A percentile compares a stretch with the other conserved stretches of the same genome.
Evolutionary conservation across 2,888 invertebrate species (phyloP).

Genomic region (Acanthosepion lycidas): DNA sequence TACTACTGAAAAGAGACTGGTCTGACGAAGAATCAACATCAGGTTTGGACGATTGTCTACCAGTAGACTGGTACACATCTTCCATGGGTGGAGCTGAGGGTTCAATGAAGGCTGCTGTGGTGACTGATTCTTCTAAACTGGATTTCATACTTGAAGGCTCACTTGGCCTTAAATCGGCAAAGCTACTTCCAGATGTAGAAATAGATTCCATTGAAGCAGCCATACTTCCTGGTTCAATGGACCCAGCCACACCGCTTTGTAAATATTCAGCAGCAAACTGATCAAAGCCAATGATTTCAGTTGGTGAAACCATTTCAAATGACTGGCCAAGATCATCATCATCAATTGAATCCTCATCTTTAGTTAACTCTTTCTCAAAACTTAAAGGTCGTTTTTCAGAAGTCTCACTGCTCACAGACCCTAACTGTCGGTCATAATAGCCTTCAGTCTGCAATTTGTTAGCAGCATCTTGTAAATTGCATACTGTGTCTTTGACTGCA

Average conservation of each 20-base stretch:
- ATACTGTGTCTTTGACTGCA: conserved; percentile 53
- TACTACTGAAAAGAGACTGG: conserved; percentile 66
- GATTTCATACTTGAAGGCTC: conserved; percentile 42
- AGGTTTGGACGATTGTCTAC: conserved; percentile 50
- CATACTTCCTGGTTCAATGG: conserved; percentile 53
- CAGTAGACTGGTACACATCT: conserved; percentile 38
- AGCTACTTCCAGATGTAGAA: conserved; percentile 53
- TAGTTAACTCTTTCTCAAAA: conserved; percentile 34
- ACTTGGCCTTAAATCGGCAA: conserved; percentile 51
- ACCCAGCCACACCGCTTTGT: conserved; percentile 57
- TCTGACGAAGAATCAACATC: conserved; percentile 66
- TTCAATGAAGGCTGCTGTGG: conserved; percentile 47
- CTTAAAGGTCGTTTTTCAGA: conserved; percentile 44
- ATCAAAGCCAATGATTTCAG: conserved; percentile 61
- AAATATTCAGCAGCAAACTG: conserved; percentile 49
- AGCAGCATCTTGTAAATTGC: conserved; percentile 61
- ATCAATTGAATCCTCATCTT: conserved; percentile 47
- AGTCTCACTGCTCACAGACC: conserved; percentile 51
- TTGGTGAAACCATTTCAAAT: conserved; percentile 69
- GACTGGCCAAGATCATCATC: conserved; percentile 65
- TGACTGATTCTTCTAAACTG: conserved; percentile 37
- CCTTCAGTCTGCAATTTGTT: conserved; percentile 60
- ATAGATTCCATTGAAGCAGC: conserved; percentile 51
- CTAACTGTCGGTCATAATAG: conserved; percentile 57
- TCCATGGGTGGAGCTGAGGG: conserved; percentile 51